Evolutionary conservation across 2,888 invertebrate species (phyloP).

Genomic region (Andrena flavipes): DNA sequence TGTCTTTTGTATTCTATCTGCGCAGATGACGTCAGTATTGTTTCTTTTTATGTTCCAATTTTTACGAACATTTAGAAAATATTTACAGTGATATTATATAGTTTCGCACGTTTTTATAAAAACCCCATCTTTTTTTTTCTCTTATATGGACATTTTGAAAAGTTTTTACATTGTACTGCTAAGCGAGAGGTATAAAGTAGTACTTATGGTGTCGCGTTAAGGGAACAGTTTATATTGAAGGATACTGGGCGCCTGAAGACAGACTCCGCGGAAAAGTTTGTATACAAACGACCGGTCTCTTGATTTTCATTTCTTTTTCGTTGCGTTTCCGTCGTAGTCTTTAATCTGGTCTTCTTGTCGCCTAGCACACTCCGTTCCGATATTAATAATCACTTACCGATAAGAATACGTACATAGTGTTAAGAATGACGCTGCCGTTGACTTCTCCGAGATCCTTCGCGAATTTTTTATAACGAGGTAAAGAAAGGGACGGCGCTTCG

Average conservation of each 20-base stretch:
- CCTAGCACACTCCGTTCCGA: constrained; percentile 45
- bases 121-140: constrained; percentile 27
- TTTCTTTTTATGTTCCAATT: constrained; percentile 59
- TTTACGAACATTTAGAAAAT: constrained; percentile 49
- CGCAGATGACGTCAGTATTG: constrained; percentile 81
- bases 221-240: constrained; percentile 20
- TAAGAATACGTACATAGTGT: constrained; percentile 46
- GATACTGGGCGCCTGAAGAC: constrained; percentile 33
- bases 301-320: constrained; percentile 1
- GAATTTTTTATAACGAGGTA: neutral
- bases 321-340: neutral
- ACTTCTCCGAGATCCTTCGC: constrained; percentile 27
- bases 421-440: constrained; percentile 28
- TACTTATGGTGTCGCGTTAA: constrained; percentile 32
- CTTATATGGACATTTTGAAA: constrained; percentile 46
- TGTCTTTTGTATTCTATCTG: constrained; percentile 74
- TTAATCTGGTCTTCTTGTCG: constrained; percentile 7
- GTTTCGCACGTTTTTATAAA: constrained; percentile 60
- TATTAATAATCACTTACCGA: constrained; percentile 42
- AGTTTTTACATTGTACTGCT: constrained; percentile 50
- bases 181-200: constrained; percentile 37
- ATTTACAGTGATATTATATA: constrained; percentile 35
- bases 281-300: constrained; percentile 27
- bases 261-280: constrained; percentile 17
- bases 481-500: neutral